Conservation (phyloP, 2,113 vertebrate genomes). For the Cochlearius cochlearius region DNA sequence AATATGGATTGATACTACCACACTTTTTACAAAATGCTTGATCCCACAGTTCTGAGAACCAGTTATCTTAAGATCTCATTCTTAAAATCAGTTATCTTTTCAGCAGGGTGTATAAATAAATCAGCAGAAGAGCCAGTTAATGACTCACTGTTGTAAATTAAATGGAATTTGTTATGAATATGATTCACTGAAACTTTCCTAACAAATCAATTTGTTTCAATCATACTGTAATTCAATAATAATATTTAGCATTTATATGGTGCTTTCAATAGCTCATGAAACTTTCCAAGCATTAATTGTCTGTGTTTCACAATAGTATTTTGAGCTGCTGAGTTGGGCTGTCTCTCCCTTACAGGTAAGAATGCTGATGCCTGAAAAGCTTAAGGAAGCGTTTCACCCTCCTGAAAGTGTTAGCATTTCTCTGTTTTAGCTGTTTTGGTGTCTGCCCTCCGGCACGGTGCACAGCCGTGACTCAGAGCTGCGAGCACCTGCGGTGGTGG, state of each 20-base stretch:
- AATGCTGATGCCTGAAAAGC: neutral
- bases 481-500: neutral
- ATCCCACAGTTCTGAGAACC: neutral
- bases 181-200: slow-evolving; percentile 15
- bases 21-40: neutral
- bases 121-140: neutral
- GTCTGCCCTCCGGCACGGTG: neutral
- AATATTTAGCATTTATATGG: slow-evolving; percentile 21
- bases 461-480: neutral
- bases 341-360: neutral
- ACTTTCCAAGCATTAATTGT: neutral
- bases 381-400: neutral
- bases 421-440: neutral
- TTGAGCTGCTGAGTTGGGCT: neutral
- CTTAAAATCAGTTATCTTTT: neutral
- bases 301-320: neutral
- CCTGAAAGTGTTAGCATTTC: neutral
- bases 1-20: neutral
- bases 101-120: neutral
- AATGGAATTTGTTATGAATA: slow-evolving; percentile 20
- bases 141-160: slow-evolving; percentile 40
- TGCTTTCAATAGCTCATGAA: slow-evolving; percentile 4
- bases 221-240: slow-evolving; percentile 31
- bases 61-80: neutral
- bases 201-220: slow-evolving; percentile 54